These are phyloP conservation scores for Salmo trutta DNA, from an alignment of 2,797 vertebrate genomes.

Conservation along the genomic window DNA sequence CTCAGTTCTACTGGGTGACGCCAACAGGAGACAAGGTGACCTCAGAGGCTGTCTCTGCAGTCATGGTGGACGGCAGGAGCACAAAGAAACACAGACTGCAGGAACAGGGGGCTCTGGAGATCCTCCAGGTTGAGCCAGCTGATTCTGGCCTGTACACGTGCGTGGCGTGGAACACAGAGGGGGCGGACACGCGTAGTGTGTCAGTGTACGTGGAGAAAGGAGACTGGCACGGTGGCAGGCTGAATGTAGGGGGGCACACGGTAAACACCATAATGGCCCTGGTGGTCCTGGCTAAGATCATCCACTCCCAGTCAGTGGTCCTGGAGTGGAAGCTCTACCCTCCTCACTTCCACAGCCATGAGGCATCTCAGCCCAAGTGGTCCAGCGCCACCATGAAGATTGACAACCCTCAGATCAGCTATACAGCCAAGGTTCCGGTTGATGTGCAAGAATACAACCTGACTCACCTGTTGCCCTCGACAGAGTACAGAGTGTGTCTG, in stretches of 20 bases:
- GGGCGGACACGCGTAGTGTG: conserved; percentile 77
- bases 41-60: conserved; percentile 58
- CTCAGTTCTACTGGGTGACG: conserved; percentile 84
- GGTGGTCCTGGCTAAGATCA: conserved; percentile 74
- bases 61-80: conserved; percentile 56
- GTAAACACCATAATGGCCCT: conserved; percentile 64
- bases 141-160: conserved; percentile 82
- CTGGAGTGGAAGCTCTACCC: conserved; percentile 79
- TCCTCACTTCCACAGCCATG: conserved; percentile 42
- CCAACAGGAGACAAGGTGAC: conserved; percentile 82
- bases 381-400: conserved; percentile 80
- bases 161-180: conserved; percentile 79
- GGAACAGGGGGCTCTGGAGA: conserved; percentile 74
- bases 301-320: conserved; percentile 81
- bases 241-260: conserved; percentile 32
- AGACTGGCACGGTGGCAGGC: conserved; percentile 9
- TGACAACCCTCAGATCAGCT: conserved; percentile 83
- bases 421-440: conserved; percentile 79
- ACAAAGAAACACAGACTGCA: conserved; percentile 71
- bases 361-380: conserved; percentile 67
- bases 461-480: conserved; percentile 81
- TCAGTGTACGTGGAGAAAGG: conserved; percentile 66
- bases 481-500: conserved; percentile 80
- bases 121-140: conserved; percentile 67
- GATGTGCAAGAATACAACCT: conserved; percentile 85